Evolutionary conservation across 2,113 vertebrate species (phyloP).

Genomic region (Pygathrix nemaeus): DNA sequence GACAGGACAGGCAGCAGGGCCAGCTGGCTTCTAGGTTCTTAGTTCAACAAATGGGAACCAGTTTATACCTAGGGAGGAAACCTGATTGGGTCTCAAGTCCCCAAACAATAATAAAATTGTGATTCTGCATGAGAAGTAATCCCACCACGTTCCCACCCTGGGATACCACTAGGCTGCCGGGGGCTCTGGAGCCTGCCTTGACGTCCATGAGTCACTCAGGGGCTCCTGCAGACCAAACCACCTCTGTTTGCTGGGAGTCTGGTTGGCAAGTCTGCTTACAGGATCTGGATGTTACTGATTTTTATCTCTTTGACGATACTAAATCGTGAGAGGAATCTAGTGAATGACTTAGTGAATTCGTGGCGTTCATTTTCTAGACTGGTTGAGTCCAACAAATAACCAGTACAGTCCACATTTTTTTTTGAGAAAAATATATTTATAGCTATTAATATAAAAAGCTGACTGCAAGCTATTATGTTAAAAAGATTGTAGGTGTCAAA

Average conservation of each 20-base stretch:
- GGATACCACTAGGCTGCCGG: background rate
- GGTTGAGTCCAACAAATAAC: slow-evolving; percentile 15
- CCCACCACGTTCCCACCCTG: background rate
- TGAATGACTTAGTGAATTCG: background rate
- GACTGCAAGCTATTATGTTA: slow-evolving; percentile 9
- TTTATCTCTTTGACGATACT: background rate
- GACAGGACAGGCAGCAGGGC: no score
- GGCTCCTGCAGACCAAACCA: background rate
- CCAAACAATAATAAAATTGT: slow-evolving; percentile 10
- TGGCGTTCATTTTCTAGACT: background rate
- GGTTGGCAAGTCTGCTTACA: background rate
- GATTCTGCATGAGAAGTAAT: slow-evolving; percentile 19
- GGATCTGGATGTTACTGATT: background rate
- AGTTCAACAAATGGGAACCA: background rate
- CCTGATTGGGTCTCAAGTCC: background rate
- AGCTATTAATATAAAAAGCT: background rate
- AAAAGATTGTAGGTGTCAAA: background rate
- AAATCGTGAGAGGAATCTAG: background rate
- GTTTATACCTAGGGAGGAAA: background rate
- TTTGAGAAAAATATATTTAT: background rate
- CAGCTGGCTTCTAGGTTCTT: background rate
- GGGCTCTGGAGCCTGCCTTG: background rate
- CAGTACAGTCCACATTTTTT: background rate
- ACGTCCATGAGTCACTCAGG: background rate
- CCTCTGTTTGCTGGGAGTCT: background rate